Evolutionary conservation across 2,113 vertebrate species (phyloP), one percentile per base, ranked within the genome.

Genomic region (Pterocles orientalis): DNA sequence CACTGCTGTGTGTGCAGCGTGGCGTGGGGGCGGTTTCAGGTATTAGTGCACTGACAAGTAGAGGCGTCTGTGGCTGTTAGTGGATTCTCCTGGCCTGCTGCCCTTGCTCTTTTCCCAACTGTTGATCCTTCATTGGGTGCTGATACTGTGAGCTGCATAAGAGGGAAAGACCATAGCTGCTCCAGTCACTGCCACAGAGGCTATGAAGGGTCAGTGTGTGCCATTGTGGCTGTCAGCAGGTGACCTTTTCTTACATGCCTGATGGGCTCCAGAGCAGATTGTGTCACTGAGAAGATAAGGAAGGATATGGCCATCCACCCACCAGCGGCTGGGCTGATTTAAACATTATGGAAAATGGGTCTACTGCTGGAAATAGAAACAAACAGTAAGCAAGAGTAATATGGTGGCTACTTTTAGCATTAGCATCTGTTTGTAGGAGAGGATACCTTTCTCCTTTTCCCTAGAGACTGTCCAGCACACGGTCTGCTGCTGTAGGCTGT

Each of bases 1-100:
- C 2, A 2, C 50, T 12, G 11, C 51, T 5, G 7, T 5, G 16
- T 34, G 10, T 10, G 2, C 9, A 13, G 43, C 0, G 0, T 58
- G 77, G 6, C 9, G 4, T n/a, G 2, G 1, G 12, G 26, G 18
- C 28, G 26, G 33, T 33, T 51, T 51, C 78, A 28, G 25, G 5
- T 45, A 2, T 23, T 18, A 25, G 2, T 16, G 48, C 24, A 8
- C 50, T 65, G 62, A 17, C 28, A 29, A 15, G 12, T 31, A 12
- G 12, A 62, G 19, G 17, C 17, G 14, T 28, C 77, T 25, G 25
- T 58, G 28, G 21, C 31, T n/a, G 13, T 47, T 7, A 1, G 36
- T 28, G 72, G 31, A 3, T n/a, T 79, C 36, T 91, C 13, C 31
- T 36, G 51, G 31, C 41, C 21, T 66, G 41, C 80, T 70, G 60